Evolutionary conservation across 2,113 vertebrate genomes (phyloP).

Genomic region (Pristiophorus japonicus): DNA sequence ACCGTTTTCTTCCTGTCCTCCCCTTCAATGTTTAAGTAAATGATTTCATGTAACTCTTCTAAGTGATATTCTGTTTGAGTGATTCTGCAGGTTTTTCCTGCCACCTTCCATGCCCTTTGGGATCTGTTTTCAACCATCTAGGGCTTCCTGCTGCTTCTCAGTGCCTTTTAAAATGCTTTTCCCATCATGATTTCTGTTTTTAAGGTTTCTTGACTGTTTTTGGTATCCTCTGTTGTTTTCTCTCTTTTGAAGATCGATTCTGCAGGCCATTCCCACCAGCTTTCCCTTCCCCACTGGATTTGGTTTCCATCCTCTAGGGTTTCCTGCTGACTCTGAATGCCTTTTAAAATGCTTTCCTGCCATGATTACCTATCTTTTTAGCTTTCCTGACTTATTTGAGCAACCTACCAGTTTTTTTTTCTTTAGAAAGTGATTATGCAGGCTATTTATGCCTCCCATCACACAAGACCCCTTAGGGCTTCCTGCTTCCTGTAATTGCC

Average conservation of each 20-base stretch:
- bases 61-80: not conserved
- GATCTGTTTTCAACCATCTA: not conserved
- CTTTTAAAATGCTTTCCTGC: slow-evolving; percentile 1
- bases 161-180: not conserved
- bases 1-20: not conserved
- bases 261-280: not conserved
- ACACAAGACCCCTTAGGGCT: not conserved
- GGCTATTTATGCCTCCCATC: not conserved
- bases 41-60: not conserved
- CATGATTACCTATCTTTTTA: not conserved
- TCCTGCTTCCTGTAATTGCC: not conserved
- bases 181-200: not conserved
- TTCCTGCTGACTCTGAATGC: not conserved
- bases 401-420: not conserved
- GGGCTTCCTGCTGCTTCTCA: not conserved
- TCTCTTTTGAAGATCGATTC: not conserved
- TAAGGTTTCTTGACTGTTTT: not conserved
- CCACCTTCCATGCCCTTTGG: not conserved
- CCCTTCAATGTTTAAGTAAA: not conserved
- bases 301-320: not conserved
- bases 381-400: not conserved
- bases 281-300: not conserved
- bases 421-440: not conserved
- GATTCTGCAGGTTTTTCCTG: not conserved
- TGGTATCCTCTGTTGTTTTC: not conserved